These are phyloP conservation scores for Paedocypris micromegethes DNA, from an alignment of 2,797 vertebrate genomes.

Conservation along the genomic window DNA sequence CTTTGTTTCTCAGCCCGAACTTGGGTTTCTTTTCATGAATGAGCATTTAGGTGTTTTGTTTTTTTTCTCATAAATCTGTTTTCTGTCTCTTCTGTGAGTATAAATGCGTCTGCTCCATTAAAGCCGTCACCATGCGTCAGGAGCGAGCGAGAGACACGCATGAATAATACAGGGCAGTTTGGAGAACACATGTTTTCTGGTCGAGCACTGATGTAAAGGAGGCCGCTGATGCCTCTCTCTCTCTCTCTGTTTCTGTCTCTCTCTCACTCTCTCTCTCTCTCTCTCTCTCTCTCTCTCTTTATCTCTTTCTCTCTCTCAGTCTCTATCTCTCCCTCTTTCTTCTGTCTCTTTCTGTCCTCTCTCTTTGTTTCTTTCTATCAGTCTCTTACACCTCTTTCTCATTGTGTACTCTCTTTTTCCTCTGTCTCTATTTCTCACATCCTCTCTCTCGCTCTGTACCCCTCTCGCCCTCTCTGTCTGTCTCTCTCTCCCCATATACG, in stretches of 20 bases:
- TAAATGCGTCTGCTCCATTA: slow-evolving; percentile 40
- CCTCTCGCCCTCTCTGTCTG: no score
- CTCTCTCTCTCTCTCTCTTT: background rate
- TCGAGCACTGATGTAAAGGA: slow-evolving; percentile 56
- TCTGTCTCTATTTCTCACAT: no score
- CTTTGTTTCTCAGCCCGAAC: slow-evolving; percentile 26
- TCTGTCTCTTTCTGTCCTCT: no score
- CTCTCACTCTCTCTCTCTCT: slow-evolving; percentile 40
- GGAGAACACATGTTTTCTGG: slow-evolving; percentile 61
- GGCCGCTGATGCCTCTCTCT: slow-evolving; percentile 53
- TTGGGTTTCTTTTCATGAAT: background rate
- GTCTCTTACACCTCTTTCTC: no score
- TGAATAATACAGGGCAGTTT: slow-evolving; percentile 66
- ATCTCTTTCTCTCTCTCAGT: no score
- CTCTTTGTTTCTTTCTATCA: no score
- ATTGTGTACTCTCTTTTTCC: no score
- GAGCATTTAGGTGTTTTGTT: slow-evolving; percentile 12
- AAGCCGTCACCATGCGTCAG: slow-evolving; percentile 11
- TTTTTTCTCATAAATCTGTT: background rate
- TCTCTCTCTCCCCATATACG: no score
- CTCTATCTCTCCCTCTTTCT: no score
- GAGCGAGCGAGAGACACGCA: slow-evolving; percentile 22
- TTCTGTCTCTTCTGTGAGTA: background rate
- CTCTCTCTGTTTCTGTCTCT: slow-evolving; percentile 47
- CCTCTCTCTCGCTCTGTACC: no score